Percentiles rank a stretch among this genome's conserved stretches.
Conservation (phyloP, 2,888 invertebrate genomes). For the Ceratothoa steindachneri region DNA sequence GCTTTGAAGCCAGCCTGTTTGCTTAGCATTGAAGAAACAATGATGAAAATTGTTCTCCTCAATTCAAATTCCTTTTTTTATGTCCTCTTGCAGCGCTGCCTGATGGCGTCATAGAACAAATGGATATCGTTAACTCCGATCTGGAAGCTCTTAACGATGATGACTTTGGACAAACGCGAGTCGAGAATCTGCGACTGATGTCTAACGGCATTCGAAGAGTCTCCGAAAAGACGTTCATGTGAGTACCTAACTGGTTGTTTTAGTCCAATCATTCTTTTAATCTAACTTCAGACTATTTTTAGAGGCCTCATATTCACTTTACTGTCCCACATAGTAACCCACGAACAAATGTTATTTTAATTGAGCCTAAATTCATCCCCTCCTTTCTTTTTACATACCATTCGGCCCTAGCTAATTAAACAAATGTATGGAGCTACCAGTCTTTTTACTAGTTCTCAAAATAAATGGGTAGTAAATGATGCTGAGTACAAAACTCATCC, state of each 20-base stretch:
- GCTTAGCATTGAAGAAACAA: background rate
- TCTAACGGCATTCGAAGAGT: slow-evolving; percentile 35
- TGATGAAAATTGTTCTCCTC: background rate
- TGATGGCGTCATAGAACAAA: slow-evolving; percentile 29
- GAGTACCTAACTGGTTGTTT: background rate
- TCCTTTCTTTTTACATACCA: background rate
- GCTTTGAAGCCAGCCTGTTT: no score
- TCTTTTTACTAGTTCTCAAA: no score
- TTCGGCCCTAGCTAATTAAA: no score
- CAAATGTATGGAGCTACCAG: no score
- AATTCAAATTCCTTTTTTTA: no score
- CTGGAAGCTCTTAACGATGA: slow-evolving; percentile 31
- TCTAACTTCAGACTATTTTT: background rate
- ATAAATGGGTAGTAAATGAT: no score
- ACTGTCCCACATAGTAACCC: background rate
- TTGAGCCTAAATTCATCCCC: background rate
- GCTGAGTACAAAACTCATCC: no score
- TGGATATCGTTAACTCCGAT: slow-evolving; percentile 37
- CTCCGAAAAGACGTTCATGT: slow-evolving; percentile 33
- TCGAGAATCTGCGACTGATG: slow-evolving; percentile 36
- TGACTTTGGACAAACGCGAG: slow-evolving; percentile 28
- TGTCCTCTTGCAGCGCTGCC: slow-evolving; percentile 31
- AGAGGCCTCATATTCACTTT: background rate
- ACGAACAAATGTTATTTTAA: background rate
- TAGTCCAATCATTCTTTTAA: background rate